Conservation (phyloP, 2,797 vertebrate genomes). For the Erithacus rubecula region DNA sequence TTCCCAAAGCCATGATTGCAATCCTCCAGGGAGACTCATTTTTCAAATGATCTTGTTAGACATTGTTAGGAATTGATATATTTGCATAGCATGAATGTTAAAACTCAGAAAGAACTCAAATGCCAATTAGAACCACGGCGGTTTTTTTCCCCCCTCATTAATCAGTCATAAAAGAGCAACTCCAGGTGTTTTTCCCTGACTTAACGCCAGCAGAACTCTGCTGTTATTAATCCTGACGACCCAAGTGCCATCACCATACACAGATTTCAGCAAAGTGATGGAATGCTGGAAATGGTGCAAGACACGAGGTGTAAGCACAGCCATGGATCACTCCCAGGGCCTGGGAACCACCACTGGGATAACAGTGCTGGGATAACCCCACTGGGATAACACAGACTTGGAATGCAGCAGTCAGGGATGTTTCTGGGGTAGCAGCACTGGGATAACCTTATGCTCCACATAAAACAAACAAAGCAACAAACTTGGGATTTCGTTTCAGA, state of each 20-base stretch:
- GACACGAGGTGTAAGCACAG: accelerated
- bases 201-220: neutral
- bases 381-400: neutral
- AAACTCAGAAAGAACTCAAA: conserved; percentile 59
- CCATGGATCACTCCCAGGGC: neutral
- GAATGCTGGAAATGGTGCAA: neutral
- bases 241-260: neutral
- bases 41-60: conserved; percentile 70
- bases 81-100: conserved; percentile 71
- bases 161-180: conserved; percentile 60
- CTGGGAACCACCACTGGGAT: neutral
- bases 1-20: conserved; percentile 18
- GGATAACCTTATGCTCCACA: neutral
- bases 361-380: neutral
- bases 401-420: accelerated
- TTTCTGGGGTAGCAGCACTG: neutral
- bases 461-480: neutral
- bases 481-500: neutral
- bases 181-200: conserved; percentile 61
- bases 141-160: conserved; percentile 17
- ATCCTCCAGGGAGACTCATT: conserved; percentile 49
- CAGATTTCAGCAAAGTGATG: neutral
- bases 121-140: conserved; percentile 27
- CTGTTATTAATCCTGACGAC: conserved; percentile 35
- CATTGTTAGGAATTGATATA: conserved; percentile 61